These are phyloP conservation scores for Dendrolimus houi DNA, from an alignment of 2,888 invertebrate genomes.

Conservation along the genomic window DNA sequence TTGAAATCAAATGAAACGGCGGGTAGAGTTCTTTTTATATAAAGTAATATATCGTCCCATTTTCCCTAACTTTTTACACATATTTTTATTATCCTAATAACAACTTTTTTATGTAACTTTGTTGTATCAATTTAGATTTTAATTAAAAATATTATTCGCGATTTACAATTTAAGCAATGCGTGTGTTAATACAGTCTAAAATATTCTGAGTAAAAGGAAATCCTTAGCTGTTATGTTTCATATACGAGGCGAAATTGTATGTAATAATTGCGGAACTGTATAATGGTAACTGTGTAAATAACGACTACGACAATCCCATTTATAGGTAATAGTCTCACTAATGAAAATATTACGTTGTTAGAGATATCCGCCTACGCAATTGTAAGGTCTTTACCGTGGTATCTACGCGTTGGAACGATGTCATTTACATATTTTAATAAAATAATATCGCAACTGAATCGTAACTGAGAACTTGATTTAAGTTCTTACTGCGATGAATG, in stretches of 20 bases:
- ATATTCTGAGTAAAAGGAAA: neutral
- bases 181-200: neutral
- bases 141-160: neutral
- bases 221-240: neutral
- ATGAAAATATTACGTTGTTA: conserved; percentile 70
- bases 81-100: neutral
- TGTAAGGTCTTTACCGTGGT: conserved; percentile 62
- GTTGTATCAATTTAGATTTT: neutral
- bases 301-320: conserved; percentile 22
- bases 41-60: neutral
- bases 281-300: neutral
- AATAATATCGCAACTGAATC: conserved; percentile 76
- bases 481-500: conserved; percentile 76
- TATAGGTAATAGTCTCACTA: conserved; percentile 52
- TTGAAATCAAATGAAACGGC: conserved; percentile 57
- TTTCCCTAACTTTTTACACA: neutral
- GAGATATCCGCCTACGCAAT: conserved; percentile 62
- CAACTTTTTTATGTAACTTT: neutral
- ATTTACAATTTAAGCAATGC: neutral
- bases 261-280: neutral
- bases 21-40: conserved; percentile 37
- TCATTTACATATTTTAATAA: conserved; percentile 76
- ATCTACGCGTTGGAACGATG: conserved; percentile 58
- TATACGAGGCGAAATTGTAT: neutral
- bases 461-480: conserved; percentile 76